phyloP scores from a whole-genome alignment of 2,888 invertebrate species.

The Campaea margaritaria region DNA sequence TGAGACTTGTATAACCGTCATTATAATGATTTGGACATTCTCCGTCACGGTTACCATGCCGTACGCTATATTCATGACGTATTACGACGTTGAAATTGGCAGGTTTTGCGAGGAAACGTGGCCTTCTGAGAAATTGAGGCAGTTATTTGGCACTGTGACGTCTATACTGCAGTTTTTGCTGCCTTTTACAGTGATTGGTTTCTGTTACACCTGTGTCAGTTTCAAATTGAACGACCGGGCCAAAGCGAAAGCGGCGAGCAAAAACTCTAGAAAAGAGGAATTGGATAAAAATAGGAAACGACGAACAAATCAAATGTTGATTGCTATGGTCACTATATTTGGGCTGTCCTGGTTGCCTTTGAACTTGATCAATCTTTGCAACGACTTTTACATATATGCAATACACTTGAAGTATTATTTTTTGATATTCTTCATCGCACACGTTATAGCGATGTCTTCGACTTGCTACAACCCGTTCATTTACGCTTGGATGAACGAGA shows the following conservation, averaged over 20 bases:
- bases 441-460: constrained; percentile 97
- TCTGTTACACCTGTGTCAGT: constrained; percentile 97
- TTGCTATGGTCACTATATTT: constrained; percentile 98
- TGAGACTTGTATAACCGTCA: constrained; percentile 93
- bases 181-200: constrained; percentile 96
- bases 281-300: constrained; percentile 95
- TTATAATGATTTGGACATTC: constrained; percentile 95
- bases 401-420: constrained; percentile 93
- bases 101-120: constrained; percentile 94
- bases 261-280: constrained; percentile 94
- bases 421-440: constrained; percentile 95
- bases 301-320: constrained; percentile 97
- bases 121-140: constrained; percentile 93
- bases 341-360: constrained; percentile 98
- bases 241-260: constrained; percentile 92
- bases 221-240: constrained; percentile 93
- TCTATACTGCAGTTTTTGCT: constrained; percentile 96
- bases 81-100: constrained; percentile 76
- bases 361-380: constrained; percentile 94
- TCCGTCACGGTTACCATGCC: constrained; percentile 95
- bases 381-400: constrained; percentile 91
- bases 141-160: constrained; percentile 94
- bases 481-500: constrained; percentile 99
- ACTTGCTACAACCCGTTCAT: constrained; percentile 98
- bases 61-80: constrained; percentile 93